These are phyloP conservation scores for Ormyrus rosae DNA, from an alignment of 2,888 invertebrate species.

Conservation along the genomic window DNA sequence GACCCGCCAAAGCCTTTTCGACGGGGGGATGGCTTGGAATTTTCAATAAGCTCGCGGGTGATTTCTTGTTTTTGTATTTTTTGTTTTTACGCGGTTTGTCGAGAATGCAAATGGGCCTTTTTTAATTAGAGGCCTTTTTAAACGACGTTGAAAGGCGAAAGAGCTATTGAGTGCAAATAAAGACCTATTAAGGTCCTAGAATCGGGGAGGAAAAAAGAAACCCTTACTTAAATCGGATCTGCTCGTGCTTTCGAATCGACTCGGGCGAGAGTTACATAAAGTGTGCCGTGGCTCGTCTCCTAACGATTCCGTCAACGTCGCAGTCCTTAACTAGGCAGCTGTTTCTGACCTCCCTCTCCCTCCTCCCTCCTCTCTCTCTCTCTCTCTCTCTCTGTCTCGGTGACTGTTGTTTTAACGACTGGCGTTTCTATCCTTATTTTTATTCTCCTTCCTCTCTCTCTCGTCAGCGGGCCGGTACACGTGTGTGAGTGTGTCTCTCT, in stretches of 20 bases:
- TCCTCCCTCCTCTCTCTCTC: constrained; percentile 31
- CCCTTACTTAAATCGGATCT: constrained; percentile 35
- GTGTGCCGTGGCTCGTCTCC: constrained; percentile 25
- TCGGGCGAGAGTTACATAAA: constrained; percentile 38
- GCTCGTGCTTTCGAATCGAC: neutral
- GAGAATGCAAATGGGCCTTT: neutral
- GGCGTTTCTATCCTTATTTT: constrained; percentile 54
- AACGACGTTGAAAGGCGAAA: neutral
- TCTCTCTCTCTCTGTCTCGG: constrained; percentile 10
- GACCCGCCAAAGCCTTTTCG: constrained; percentile 21
- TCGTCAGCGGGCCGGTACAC: constrained; percentile 42
- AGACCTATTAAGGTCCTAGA: constrained; percentile 12
- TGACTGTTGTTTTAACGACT: constrained; percentile 57
- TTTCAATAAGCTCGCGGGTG: too few relatives aligned
- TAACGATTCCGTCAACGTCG: constrained; percentile 59
- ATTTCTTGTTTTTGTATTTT: too few relatives aligned
- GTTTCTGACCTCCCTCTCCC: neutral
- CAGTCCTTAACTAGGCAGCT: constrained; percentile 52
- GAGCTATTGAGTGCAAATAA: constrained; percentile 12
- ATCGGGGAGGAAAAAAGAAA: constrained; percentile 1
- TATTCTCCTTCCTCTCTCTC: constrained; percentile 50
- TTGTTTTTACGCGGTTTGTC: too few relatives aligned
- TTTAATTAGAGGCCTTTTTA: too few relatives aligned
- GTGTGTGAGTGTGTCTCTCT: constrained; percentile 56
- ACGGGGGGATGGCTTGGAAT: too few relatives aligned